Conservation (phyloP, 2,113 vertebrate genomes). For the Tenrec ecaudatus region DNA sequence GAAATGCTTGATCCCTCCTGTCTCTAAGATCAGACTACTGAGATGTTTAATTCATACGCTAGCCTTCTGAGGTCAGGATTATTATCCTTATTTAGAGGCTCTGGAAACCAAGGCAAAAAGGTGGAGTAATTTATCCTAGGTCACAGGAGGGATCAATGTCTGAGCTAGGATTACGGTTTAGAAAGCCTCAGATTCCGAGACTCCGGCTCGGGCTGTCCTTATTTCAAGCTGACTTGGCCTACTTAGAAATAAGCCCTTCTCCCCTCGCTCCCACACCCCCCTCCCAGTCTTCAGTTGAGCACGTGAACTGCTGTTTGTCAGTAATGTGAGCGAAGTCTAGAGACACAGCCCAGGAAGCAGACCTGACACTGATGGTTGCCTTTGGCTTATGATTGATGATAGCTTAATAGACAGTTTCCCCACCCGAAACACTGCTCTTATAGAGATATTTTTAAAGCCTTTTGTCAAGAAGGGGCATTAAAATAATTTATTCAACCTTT, state of each 20-base stretch:
- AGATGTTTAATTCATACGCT: conserved; percentile 75
- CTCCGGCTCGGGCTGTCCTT: conserved; percentile 51
- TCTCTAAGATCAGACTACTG: conserved; percentile 25
- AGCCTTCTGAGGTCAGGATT: conserved; percentile 72
- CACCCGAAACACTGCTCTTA: background rate
- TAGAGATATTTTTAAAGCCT: background rate
- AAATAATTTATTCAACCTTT: conserved; percentile 12
- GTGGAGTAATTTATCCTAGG: conserved; percentile 74
- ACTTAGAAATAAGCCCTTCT: conserved; percentile 48
- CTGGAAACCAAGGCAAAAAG: conserved; percentile 63
- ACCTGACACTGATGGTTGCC: background rate
- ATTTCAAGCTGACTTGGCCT: conserved; percentile 58
- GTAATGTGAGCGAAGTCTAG: conserved; percentile 8
- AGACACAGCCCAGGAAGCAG: conserved; percentile 11
- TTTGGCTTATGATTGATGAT: background rate
- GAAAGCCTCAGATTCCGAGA: conserved; percentile 63
- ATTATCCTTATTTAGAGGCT: conserved; percentile 74
- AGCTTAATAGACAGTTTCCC: conserved; percentile 43
- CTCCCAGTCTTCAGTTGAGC: background rate
- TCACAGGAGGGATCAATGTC: conserved; percentile 73
- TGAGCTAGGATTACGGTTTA: conserved; percentile 76
- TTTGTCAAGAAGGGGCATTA: background rate
- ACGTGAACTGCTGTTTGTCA: conserved; percentile 67
- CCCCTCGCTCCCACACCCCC: background rate
- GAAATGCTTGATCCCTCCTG: background rate